These are phyloP conservation scores for Rhinogobius similis DNA, from an alignment of 2,113 vertebrate genomes.

Conservation along the genomic window DNA sequence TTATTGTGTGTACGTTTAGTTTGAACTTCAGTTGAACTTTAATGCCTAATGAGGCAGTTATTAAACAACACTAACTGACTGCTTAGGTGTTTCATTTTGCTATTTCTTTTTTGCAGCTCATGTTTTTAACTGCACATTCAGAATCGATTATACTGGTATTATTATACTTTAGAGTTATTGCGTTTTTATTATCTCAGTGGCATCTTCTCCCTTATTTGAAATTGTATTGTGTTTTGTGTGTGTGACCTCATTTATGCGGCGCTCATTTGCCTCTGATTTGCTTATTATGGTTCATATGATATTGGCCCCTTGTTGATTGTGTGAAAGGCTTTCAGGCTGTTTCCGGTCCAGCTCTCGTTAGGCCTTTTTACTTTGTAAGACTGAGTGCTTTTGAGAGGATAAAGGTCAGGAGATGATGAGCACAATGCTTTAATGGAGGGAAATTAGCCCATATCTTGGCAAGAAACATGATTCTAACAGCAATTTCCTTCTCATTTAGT, in stretches of 20 bases:
- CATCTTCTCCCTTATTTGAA: not conserved
- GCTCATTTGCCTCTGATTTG: not conserved
- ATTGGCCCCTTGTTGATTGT: slow-evolving; percentile 2
- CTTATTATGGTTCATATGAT: not conserved
- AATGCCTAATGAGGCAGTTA: too few relatives aligned
- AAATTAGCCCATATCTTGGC: not conserved
- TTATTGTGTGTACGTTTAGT: too few relatives aligned
- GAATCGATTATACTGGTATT: not conserved
- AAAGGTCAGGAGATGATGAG: slow-evolving; percentile 12
- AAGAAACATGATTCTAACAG: not conserved
- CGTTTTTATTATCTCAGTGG: not conserved
- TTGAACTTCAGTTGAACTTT: too few relatives aligned
- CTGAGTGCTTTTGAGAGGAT: slow-evolving; percentile 21
- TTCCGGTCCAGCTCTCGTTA: slow-evolving; percentile 19
- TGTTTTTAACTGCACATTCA: not conserved
- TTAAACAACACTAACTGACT: too few relatives aligned
- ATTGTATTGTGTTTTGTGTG: not conserved
- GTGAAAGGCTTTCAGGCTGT: slow-evolving; percentile 26
- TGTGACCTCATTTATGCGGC: not conserved
- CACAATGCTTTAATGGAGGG: not conserved
- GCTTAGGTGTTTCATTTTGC: not conserved
- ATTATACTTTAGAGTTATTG: not conserved
- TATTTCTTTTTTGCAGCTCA: not conserved
- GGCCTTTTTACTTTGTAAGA: slow-evolving; percentile 24
- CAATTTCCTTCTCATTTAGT: not conserved